Conservation (phyloP, 2,113 vertebrate species). For the Ceratotherium simum region DNA sequence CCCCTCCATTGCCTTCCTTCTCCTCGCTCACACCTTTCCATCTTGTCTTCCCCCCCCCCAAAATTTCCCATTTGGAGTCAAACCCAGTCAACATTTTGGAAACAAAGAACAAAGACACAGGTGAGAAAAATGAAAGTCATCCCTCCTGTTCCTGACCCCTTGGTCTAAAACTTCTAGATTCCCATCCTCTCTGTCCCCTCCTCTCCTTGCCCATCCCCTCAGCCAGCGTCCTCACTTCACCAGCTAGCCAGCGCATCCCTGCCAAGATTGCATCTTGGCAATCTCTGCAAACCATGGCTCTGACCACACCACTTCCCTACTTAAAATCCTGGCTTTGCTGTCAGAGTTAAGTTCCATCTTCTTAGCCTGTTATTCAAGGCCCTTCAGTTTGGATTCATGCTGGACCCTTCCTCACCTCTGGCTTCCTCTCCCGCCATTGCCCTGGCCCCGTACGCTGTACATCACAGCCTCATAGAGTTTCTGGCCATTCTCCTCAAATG, state of each 20-base stretch:
- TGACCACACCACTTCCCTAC: rapidly evolving
- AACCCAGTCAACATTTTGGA: not conserved
- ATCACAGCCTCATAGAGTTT: not conserved
- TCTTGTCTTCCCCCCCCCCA: not conserved
- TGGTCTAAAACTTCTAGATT: not conserved
- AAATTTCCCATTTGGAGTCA: not conserved
- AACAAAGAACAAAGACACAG: not conserved
- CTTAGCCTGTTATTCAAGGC: not conserved
- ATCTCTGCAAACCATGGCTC: not conserved
- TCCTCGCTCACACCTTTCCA: not conserved
- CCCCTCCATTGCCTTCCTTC: not conserved
- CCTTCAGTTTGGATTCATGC: not conserved
- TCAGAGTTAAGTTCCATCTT: not conserved
- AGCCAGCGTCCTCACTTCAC: no score
- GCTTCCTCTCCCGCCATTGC: not conserved
- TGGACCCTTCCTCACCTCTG: not conserved
- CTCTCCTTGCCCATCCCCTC: no score
- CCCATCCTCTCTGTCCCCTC: not conserved
- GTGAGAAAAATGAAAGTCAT: not conserved
- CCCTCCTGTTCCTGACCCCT: not conserved
- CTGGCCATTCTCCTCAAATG: no score
- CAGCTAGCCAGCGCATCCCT: not conserved
- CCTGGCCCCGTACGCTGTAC: rapidly evolving
- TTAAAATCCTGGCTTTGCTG: not conserved
- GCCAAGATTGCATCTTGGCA: no score